Evolutionary conservation across 2,797 vertebrate species (phyloP), one percentile per base, ranked within the genome.

Genomic region (Phrynocephalus forsythii): DNA sequence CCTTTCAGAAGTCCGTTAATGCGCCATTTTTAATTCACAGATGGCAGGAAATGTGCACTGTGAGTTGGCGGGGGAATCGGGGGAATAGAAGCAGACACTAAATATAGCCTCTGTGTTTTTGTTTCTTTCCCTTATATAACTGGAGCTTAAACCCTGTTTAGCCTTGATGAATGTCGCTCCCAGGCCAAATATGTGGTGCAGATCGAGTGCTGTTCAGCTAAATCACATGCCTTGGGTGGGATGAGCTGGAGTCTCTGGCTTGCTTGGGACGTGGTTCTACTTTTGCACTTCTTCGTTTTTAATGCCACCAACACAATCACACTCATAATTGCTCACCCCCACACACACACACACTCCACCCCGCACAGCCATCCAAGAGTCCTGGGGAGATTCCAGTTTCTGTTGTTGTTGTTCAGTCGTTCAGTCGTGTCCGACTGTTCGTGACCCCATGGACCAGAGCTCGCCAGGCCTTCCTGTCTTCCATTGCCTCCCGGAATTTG

Each of bases 1-100:
- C 52, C 60, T 30, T 38, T 63, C 0, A 0, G 90, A 91, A 87
- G 91, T 88, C 94, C 86, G 77, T 85, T 79, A 91, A 30, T 77
- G 68, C 71, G 56, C 88, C 86, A 73, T 81, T 80, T 94, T 87
- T 90, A 73, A 83, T 92, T 94, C 89, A 89, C 89, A 94, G 92
- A 93, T 28, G 0, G 89, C 77, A 69, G 90, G 88, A 90, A 93
- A 87, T 3, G 0, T 72, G 71, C 89, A 82, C 88, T 88, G 90
- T 86, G 88, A 90, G 88, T 88, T 91, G 90, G 81, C 50, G 92
- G n/a, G n/a, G 76, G 88, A 66, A 60, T 8, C 0, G 89, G 16
- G 30, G 2, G 3, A 4, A 83, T 26, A 67, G 85, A 79, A 73
- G 44, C 66, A 75, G 87, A 88, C 66, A 8, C 82, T 92, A 86